Conservation (phyloP, 2,888 invertebrate genomes). For the Ormia ochracea region DNA sequence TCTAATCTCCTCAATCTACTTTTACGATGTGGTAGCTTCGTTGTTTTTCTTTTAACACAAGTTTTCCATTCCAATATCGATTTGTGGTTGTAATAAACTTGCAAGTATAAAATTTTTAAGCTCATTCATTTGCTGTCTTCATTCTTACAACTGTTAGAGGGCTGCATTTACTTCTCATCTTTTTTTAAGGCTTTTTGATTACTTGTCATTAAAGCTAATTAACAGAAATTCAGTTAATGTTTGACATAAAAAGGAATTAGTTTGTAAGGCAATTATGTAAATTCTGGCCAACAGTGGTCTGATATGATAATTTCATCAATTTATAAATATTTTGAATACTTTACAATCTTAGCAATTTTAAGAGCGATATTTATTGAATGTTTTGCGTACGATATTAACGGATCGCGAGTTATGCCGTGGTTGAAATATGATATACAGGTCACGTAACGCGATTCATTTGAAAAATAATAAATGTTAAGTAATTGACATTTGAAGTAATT, state of each 20-base stretch:
- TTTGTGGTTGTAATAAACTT: conserved; percentile 19
- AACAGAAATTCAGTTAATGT: conserved; percentile 66
- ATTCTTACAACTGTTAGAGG: background rate
- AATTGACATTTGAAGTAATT: no score
- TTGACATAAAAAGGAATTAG: conserved; percentile 63
- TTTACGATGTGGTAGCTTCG: conserved; percentile 35
- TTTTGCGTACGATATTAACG: no score
- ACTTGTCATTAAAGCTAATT: conserved; percentile 65
- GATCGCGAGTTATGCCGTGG: no score
- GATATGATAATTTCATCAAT: background rate
- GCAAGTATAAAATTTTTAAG: background rate
- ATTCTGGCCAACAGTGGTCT: conserved; percentile 34
- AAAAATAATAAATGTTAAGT: no score
- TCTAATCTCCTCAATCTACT: conserved; percentile 17
- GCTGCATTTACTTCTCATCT: background rate
- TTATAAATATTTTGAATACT: background rate
- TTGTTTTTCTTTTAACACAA: conserved; percentile 35
- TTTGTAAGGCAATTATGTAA: conserved; percentile 34
- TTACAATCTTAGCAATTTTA: background rate
- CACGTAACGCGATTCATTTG: no score
- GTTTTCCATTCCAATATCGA: conserved; percentile 45
- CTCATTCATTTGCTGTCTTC: conserved; percentile 5
- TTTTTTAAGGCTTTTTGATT: conserved; percentile 41
- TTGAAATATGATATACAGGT: no score
- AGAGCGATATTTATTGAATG: no score